A percentile compares a stretch with the other conserved stretches of the same genome.
Conservation (phyloP, 2,888 invertebrate genomes). For the Drosophila putrida region DNA sequence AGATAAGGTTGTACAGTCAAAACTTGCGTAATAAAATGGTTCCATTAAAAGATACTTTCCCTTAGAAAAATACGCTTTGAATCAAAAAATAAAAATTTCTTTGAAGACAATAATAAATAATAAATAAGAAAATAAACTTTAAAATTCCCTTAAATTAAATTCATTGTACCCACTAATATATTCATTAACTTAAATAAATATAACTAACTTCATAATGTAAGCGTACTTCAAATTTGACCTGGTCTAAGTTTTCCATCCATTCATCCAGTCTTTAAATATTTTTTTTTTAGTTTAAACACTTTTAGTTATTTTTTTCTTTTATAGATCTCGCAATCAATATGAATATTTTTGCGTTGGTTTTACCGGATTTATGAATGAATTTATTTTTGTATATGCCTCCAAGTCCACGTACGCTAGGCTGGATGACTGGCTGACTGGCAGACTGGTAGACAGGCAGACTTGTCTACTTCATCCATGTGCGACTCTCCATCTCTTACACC, state of each 20-base stretch:
- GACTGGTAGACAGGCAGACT: conserved; percentile 56
- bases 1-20: no score
- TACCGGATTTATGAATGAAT: conserved; percentile 82
- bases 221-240: conserved; percentile 22
- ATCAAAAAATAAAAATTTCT: no score
- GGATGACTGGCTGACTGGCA: conserved; percentile 45
- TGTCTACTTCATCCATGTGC: conserved; percentile 60
- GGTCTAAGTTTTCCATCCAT: conserved; percentile 1
- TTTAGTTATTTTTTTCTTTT: conserved; percentile 38
- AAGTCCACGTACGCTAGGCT: conserved; percentile 39
- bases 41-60: no score
- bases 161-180: no score
- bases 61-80: no score
- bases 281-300: conserved; percentile 39
- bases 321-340: conserved; percentile 76
- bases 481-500: conserved; percentile 6
- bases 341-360: conserved; percentile 78
- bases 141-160: no score
- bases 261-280: conserved; percentile 36
- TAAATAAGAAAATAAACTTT: no score
- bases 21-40: no score
- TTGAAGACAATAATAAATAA: no score
- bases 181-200: no score
- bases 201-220: background rate
- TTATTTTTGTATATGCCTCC: conserved; percentile 71